Evolutionary conservation across 2,797 vertebrate genomes (phyloP).

Genomic region (Gila robusta): DNA sequence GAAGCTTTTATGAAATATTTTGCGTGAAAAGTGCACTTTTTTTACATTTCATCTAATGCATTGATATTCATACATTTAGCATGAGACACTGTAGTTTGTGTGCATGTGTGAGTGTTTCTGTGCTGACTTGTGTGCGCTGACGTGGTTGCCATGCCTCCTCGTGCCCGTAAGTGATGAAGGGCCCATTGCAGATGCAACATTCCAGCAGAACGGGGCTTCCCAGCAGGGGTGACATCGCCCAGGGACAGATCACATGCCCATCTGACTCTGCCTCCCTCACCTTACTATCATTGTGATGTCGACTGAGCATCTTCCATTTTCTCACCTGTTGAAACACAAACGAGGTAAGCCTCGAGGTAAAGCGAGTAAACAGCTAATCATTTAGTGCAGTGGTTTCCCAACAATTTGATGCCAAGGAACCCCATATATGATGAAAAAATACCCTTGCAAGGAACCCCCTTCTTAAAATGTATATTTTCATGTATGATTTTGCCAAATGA

Average conservation of each 20-base stretch:
- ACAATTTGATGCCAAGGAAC: background rate
- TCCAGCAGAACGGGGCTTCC: slow-evolving; percentile 80
- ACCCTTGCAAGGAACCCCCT: background rate
- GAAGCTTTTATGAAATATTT: background rate
- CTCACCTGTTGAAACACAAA: slow-evolving; percentile 72
- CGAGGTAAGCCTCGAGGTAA: background rate
- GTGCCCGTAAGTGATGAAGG: slow-evolving; percentile 78
- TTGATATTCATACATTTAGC: background rate
- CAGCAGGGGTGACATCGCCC: slow-evolving; percentile 69
- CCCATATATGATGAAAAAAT: background rate
- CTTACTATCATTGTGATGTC: slow-evolving; percentile 76
- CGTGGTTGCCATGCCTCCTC: slow-evolving; percentile 84
- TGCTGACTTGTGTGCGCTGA: slow-evolving; percentile 79
- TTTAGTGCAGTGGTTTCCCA: background rate
- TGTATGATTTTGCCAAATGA: background rate
- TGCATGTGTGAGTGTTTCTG: background rate
- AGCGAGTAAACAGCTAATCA: background rate
- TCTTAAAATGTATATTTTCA: background rate
- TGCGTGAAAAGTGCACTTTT: background rate
- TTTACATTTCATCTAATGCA: background rate
- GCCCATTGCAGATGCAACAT: slow-evolving; percentile 83
- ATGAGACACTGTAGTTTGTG: background rate
- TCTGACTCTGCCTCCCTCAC: slow-evolving; percentile 76
- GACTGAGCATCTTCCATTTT: slow-evolving; percentile 82
- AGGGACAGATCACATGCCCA: slow-evolving; percentile 61